Evolutionary conservation across 2,797 vertebrate genomes (phyloP), one percentile per base, ranked within the genome.

Genomic region (Moxostoma hubbsi): DNA sequence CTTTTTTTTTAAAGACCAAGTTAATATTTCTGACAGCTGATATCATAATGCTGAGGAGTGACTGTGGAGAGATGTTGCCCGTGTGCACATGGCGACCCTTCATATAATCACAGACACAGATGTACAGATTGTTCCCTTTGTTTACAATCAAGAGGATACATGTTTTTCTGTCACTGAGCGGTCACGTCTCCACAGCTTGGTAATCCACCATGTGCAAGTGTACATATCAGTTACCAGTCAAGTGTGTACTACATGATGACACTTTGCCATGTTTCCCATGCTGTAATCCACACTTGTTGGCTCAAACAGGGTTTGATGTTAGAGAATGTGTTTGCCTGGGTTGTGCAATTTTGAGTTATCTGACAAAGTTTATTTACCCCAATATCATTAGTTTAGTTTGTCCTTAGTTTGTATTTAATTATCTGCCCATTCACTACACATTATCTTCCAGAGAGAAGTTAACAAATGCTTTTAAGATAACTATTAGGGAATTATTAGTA

Each of bases 331-430:
- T 43, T 69, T 70, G 9, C 61, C 70, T 63, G 76, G 76, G 76
- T 70, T 70, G 76, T 78, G 76, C 76, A 78, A 78, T 78, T 51
- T 51, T 66, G 54, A 10, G 13, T 15, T 58, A 2, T 18, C 24
- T 15, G 76, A 70, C 2, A 1, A 58, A 58, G 57, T 62, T 78
- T 71, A 62, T 11, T 15, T 50, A 78, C 10, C 55, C 55, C n/a
- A 50, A 24, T 10, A 62, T 13, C 47, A 50, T 9, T 9, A 43
- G 65, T 68, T 68, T 69, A 24, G 68, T 69, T 13, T 61, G 51
- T 59, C 9, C 46, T 51, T 61, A 24, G 54, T 71, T 72, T 74
- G 9, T 36, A 67, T 47, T 61, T 13, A 6, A 6, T 51, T 59
- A 36, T 45, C 61, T 75, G 36, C 36, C 36, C n/a, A 55, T 75